Base-by-base conservation (phyloP, 2,113 vertebrate genomes). In the Erythrolamprus reginae region DNA sequence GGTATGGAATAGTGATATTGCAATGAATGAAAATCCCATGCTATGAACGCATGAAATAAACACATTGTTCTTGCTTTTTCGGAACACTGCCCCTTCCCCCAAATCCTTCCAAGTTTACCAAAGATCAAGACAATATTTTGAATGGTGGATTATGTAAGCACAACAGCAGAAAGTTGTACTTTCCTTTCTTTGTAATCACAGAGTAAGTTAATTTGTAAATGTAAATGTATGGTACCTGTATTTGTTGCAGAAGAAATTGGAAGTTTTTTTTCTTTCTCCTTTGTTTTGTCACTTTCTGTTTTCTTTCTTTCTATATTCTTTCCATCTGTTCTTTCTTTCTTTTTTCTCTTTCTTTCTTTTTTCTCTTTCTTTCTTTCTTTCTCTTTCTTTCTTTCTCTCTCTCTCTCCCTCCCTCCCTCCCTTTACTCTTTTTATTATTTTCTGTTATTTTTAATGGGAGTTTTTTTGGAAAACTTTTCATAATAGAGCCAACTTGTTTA, bases 1-100 rank as follows among this genome's bases (percentile, higher is more conserved):
- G 96, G 96, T 97, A 97, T 97, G 97, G 97, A 97, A 96, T 94
- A 96, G 97, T 93, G 96, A 90, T 94, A 97, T 96, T 94, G 92
- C 93, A 93, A 95, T 94, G 96, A 96, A 96, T 97, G 95, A 95
- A 95, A 92, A 89, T 92, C 92, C 90, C 87, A 0, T 91, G 94
- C 95, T 94, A 87, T 95, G 23, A 88, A 92, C 21, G 9, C 33
- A 42, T 33, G 12, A 83, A 50, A 91, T 93, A 94, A 93, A 94
- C 38, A 90, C 91, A 92, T 51, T 19, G 23, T 83, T 38, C 82
- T 93, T 91, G 42, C 52, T 52, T 38, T 93, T 45, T 47, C 83
- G 87, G 86, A 94, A 38, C 24, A 47, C 70, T 13, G 10, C 82
- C 38, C 10, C 90, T 87, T 87, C 84, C 47, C 88, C 70, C 70